Conservation (phyloP, 2,888 invertebrate genomes). For the Polymixis flavicincta region DNA sequence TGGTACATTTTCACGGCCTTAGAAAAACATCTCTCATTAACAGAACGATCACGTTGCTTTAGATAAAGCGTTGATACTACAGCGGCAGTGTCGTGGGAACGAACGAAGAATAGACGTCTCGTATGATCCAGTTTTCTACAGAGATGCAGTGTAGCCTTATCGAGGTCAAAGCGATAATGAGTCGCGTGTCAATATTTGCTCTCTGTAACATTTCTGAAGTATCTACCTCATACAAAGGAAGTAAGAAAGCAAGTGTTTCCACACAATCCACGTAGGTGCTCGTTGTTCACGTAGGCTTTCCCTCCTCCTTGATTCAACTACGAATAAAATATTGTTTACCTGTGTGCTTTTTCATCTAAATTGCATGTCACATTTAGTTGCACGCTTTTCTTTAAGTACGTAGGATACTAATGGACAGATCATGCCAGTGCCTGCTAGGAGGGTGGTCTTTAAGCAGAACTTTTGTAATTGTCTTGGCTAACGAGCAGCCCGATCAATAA, state of each 20-base stretch:
- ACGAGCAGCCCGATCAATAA: not conserved
- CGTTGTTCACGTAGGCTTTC: slow-evolving; percentile 37
- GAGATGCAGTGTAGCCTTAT: slow-evolving; percentile 84
- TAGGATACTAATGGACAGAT: not conserved
- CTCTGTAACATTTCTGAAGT: slow-evolving; percentile 75
- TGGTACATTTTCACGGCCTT: slow-evolving; percentile 74
- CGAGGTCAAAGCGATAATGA: slow-evolving; percentile 86
- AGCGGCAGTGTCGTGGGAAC: slow-evolving; percentile 87
- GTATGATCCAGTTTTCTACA: slow-evolving; percentile 87
- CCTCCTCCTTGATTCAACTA: slow-evolving; percentile 1
- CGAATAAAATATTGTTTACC: slow-evolving; percentile 11
- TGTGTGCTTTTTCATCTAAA: not conserved
- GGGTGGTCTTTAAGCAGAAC: not conserved
- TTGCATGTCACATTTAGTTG: not conserved
- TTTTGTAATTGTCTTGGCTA: not conserved
- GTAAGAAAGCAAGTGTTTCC: slow-evolving; percentile 70
- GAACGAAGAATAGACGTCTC: slow-evolving; percentile 81
- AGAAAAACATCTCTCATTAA: slow-evolving; percentile 83
- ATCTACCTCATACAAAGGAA: slow-evolving; percentile 68
- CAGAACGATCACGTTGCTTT: slow-evolving; percentile 83
- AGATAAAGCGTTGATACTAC: slow-evolving; percentile 78
- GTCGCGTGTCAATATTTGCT: slow-evolving; percentile 85
- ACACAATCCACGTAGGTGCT: slow-evolving; percentile 47
- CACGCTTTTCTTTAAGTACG: not conserved
- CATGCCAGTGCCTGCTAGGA: not conserved